Evolutionary conservation across 2,888 invertebrate genomes (phyloP).

Genomic region (Phaonia tiefii): DNA sequence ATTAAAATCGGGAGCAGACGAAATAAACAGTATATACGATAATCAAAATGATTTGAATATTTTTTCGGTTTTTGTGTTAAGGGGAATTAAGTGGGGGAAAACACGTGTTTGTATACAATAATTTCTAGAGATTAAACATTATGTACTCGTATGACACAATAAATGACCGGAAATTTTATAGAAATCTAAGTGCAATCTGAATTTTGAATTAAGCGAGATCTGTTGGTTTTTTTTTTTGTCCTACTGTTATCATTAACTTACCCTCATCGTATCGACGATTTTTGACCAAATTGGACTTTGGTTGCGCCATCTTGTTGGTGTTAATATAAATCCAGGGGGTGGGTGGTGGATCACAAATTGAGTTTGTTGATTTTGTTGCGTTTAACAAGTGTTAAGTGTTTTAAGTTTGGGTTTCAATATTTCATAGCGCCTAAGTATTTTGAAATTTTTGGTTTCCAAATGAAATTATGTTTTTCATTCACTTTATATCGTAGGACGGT

Average conservation of each 20-base stretch:
- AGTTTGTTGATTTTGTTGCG: no score
- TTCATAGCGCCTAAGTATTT: no score
- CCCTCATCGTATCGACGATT: constrained; percentile 78
- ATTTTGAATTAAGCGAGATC: no score
- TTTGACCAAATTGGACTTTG: constrained; percentile 74
- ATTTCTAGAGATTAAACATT: not conserved
- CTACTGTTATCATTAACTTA: constrained; percentile 65
- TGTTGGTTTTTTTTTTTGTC: not conserved
- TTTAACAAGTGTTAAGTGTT: not conserved
- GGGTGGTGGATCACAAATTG: not conserved
- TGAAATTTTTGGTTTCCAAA: not conserved
- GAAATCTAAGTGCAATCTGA: not conserved
- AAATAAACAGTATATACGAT: not conserved
- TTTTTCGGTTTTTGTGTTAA: not conserved
- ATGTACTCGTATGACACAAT: no score
- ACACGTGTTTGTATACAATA: constrained; percentile 47
- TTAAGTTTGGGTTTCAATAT: not conserved
- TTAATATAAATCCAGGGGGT: not conserved
- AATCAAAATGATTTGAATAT: constrained; percentile 16
- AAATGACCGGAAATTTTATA: not conserved
- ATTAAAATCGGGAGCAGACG: constrained; percentile 14
- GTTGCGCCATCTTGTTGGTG: constrained; percentile 30
- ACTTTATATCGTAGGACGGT: not conserved
- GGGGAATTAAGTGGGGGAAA: no score
- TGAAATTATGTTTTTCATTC: not conserved